These are phyloP conservation scores for Rhadina sibilatrix DNA, from an alignment of 2,113 vertebrate species.

Conservation along the genomic window DNA sequence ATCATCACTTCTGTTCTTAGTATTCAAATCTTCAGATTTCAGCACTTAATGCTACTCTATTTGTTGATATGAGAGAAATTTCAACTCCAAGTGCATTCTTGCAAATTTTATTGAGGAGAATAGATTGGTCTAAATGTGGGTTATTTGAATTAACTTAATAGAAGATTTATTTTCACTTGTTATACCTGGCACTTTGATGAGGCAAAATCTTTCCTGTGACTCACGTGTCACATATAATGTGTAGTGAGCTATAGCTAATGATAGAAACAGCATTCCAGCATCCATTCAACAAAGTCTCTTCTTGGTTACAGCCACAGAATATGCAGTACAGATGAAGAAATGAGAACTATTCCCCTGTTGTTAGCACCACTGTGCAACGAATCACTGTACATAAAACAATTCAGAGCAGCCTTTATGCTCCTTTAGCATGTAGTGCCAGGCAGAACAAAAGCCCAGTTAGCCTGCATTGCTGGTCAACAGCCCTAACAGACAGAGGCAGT, in stretches of 20 bases:
- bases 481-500: not conserved
- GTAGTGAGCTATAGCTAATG: not conserved
- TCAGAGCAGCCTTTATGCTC: not conserved
- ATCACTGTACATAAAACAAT: not conserved
- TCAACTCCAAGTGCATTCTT: not conserved
- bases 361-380: not conserved
- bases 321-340: not conserved
- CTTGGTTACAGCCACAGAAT: not conserved
- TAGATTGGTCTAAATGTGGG: not conserved
- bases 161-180: not conserved
- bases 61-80: not conserved
- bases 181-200: not conserved
- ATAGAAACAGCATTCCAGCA: not conserved
- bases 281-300: not conserved
- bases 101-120: not conserved
- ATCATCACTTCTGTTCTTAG: not conserved
- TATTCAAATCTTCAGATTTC: not conserved
- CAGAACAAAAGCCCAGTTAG: not conserved
- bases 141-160: not conserved
- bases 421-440: not conserved
- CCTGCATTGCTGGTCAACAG: not conserved
- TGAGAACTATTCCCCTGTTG: not conserved
- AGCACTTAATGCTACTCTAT: not conserved
- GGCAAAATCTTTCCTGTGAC: not conserved
- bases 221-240: accelerated